Conservation (phyloP, 2,113 vertebrate species). For the Silurus glanis region DNA sequence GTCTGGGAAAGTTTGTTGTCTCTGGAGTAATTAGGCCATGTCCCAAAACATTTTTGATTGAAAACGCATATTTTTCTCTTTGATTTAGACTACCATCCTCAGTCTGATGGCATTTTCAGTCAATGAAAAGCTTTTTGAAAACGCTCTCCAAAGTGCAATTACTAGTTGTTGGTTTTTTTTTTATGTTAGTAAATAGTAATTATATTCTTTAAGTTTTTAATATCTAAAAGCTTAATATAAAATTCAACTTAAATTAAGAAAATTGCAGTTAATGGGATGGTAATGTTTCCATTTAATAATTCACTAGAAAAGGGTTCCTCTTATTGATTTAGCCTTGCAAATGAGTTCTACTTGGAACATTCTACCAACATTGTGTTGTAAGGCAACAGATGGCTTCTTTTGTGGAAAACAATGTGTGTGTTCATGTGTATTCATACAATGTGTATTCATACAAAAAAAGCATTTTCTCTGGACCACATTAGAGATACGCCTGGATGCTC, state of each 20-base stretch:
- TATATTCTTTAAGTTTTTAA: neutral
- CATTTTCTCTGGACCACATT: neutral
- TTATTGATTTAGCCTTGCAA: neutral
- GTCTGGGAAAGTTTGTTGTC: neutral
- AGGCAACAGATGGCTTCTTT: neutral
- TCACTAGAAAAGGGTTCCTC: neutral
- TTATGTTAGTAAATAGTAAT: neutral
- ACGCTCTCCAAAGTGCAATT: no score
- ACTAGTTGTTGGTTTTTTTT: no score
- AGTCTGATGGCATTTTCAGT: no score
- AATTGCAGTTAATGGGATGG: neutral
- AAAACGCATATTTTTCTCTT: no score
- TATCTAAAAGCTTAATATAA: neutral
- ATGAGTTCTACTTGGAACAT: neutral
- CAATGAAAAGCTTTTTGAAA: no score
- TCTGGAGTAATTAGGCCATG: neutral
- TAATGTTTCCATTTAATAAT: neutral
- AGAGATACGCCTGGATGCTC: conserved; percentile 7
- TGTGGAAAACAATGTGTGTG: neutral
- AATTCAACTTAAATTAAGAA: neutral
- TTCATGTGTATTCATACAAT: neutral
- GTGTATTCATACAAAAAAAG: neutral
- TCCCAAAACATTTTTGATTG: no score
- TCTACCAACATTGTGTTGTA: neutral
- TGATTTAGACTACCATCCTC: no score